Evolutionary conservation across 2,888 invertebrate genomes (phyloP), one percentile per base, ranked within the genome.

Genomic region (Chymomyza amoena): DNA sequence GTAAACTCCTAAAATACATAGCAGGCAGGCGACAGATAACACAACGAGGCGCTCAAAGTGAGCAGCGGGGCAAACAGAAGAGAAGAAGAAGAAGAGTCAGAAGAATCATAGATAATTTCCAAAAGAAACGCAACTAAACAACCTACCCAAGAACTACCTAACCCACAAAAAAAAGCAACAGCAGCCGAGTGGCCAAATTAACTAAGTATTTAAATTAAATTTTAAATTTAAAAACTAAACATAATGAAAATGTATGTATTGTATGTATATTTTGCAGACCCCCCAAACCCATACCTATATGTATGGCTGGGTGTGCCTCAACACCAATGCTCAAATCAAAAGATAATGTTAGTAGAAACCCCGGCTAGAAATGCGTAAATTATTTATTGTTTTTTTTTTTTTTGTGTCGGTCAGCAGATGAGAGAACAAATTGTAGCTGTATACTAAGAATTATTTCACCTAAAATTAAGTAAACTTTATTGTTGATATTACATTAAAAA

Each of bases 141-240:
- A 80, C 82, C 82, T 85, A 83, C 76, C 86, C 86, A 75, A 78
- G 60, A 76, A 73, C 75, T 74, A 76, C 70, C 75, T 75, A 75
- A 75, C 70, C 75, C 68, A 73, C 66, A 69, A 66, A 51, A 73
- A 80, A 25, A 69, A 78, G 70, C 70, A 78, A 78, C 79, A 61
- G 78, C 84, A 83, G 83, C 87, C 87, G 28, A 86, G 83, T 81
- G 83, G 83, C 83, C 83, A 84, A 84, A 84, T 84, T 86, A 86
- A 80, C 80, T 84, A 84, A 86, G 84, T 85, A 86, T 76, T 84
- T 78, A 79, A 84, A 80, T 73, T 79, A 28, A 63, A 51, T 57
- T 7, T 54, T 54, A 54, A 54, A 54, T 18, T 54, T 51, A 50
- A 73, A 65, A 61, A 10, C 61, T 64, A 77, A 78, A 70, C 71